Percentiles rank a stretch among this genome's conserved stretches.
Evolutionary conservation across 2,113 vertebrate genomes (phyloP).

Genomic region (Ciconia boyciana): DNA sequence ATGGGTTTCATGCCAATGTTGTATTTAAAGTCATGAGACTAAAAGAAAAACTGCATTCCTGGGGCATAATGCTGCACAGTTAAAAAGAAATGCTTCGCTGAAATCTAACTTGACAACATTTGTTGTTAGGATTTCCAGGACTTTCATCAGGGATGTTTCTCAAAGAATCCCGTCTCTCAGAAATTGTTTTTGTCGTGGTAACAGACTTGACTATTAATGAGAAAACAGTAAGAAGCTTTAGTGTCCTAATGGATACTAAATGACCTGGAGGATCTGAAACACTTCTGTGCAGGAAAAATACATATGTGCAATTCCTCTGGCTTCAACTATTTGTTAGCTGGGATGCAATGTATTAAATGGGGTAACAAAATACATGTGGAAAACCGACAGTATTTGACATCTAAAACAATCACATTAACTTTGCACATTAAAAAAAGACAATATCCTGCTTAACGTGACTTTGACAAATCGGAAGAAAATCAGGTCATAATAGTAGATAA

Average conservation of each 20-base stretch:
- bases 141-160: slow-evolving; percentile 57
- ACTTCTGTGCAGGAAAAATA: slow-evolving; percentile 44
- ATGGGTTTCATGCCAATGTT: slow-evolving; percentile 43
- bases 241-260: slow-evolving; percentile 56
- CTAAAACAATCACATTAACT: background rate
- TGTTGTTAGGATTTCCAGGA: slow-evolving; percentile 57
- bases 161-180: slow-evolving; percentile 28
- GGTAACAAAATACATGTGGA: background rate
- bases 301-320: background rate
- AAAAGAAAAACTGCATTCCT: slow-evolving; percentile 44
- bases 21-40: slow-evolving; percentile 41
- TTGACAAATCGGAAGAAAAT: slow-evolving; percentile 29
- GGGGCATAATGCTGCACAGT: background rate
- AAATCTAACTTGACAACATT: slow-evolving; percentile 44
- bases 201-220: slow-evolving; percentile 59
- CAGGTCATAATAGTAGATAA: slow-evolving; percentile 27
- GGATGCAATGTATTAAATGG: background rate
- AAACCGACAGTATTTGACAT: background rate
- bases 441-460: background rate
- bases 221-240: slow-evolving; percentile 65
- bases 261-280: slow-evolving; percentile 53
- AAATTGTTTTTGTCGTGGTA: slow-evolving; percentile 65
- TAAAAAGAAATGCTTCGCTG: slow-evolving; percentile 22
- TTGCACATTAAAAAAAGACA: background rate
- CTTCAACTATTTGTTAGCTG: background rate